A percentile compares a stretch with the other conserved stretches of the same genome.
Evolutionary conservation across 1,140 invertebrate genomes (phyloP).

Genomic region (Bombus waltoni): DNA sequence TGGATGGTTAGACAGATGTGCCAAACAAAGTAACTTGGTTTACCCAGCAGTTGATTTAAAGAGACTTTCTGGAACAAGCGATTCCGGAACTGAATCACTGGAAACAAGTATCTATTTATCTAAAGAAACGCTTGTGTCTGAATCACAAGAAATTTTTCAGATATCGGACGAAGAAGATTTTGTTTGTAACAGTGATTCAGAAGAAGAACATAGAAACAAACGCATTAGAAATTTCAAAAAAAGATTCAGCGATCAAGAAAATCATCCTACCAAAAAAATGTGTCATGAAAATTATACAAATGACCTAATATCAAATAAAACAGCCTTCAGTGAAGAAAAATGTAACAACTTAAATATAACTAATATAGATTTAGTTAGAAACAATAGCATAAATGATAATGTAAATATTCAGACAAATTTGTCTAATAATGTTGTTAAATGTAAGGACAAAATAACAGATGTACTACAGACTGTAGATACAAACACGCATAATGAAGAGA

Average conservation of each 20-base stretch:
- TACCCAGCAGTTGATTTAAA: constrained; percentile 30
- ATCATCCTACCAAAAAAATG: constrained; percentile 54
- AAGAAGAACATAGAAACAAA: constrained; percentile 81
- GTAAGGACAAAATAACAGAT: neutral
- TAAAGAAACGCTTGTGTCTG: constrained; percentile 27
- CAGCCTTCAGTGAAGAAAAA: neutral
- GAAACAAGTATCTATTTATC: constrained; percentile 63
- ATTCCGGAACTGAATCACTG: constrained; percentile 74
- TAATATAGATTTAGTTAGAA: neutral
- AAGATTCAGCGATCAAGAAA: constrained; percentile 51
- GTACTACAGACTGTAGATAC: neutral
- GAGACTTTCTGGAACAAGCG: constrained; percentile 68
- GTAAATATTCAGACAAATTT: neutral
- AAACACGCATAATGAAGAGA: neutral
- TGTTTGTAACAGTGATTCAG: constrained; percentile 87
- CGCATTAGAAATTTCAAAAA: constrained; percentile 75
- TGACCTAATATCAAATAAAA: constrained; percentile 10
- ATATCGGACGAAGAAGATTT: constrained; percentile 83
- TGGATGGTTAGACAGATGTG: constrained; percentile 84
- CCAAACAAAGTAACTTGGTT: constrained; percentile 59
- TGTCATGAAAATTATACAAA: constrained; percentile 31
- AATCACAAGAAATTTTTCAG: neutral
- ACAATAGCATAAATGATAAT: neutral
- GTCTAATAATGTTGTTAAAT: neutral
- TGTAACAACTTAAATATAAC: neutral